A percentile compares a stretch with the other conserved stretches of the same genome.
phyloP scores from a whole-genome alignment of 2,888 invertebrate genomes.

The Anodontia alba region DNA sequence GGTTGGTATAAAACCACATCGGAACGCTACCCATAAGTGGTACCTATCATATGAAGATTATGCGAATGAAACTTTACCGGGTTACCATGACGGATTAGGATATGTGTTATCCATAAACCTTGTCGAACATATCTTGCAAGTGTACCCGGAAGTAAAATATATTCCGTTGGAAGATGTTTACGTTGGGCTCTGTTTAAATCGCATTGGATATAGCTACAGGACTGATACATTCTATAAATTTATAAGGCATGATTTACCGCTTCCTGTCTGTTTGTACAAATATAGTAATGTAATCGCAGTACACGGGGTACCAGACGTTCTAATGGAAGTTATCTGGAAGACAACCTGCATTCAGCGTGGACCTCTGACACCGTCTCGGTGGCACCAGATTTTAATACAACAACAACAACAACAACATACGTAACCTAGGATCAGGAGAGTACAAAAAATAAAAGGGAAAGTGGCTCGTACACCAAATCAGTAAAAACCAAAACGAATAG shows the following conservation, averaged over 20 bases:
- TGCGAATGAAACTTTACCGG: background rate
- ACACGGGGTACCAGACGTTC: background rate
- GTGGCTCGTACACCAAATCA: too few relatives aligned
- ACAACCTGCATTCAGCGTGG: background rate
- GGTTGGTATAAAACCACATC: background rate
- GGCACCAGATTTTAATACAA: too few relatives aligned
- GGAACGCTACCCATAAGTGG: background rate
- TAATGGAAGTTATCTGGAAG: background rate
- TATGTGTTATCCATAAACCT: background rate
- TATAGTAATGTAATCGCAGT: background rate
- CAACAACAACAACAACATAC: too few relatives aligned
- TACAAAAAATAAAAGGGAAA: too few relatives aligned
- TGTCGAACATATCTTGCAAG: background rate
- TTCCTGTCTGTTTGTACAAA: background rate
- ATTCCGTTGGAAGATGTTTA: background rate
- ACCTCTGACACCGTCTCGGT: background rate
- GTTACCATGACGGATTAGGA: background rate
- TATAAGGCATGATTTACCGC: background rate
- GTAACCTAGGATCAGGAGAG: too few relatives aligned
- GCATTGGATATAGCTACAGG: background rate
- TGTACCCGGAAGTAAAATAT: background rate
- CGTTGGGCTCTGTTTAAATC: background rate
- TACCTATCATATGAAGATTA: constrained; percentile 1
- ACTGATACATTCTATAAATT: background rate
- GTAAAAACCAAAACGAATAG: too few relatives aligned